Base-by-base conservation (phyloP, 2,113 vertebrate genomes). In the Platichthys stellatus region DNA sequence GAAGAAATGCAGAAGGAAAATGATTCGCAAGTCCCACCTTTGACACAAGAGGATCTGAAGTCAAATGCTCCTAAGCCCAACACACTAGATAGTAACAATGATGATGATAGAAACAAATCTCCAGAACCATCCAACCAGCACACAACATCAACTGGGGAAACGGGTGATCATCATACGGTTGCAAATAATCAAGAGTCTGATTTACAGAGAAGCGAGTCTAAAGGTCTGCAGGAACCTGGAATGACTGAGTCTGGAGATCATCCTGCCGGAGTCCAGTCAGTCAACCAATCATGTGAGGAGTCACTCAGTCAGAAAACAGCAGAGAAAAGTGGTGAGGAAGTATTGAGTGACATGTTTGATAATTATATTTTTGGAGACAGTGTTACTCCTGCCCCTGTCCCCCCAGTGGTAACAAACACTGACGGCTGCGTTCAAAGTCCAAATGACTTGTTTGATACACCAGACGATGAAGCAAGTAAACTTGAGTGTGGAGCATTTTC, bases 1-100 rank as follows among this genome's bases (percentile, higher is more conserved):
- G 51, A 72, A 38, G 78, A 83, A 18, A 51, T 64, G 9, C 49
- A 69, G 62, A 71, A 43, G n/a, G 17, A 65, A 13, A 28, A 13
- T 0, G 8, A 64, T 24, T 6, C 8, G 68, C 15, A 82, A 67
- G 76, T 51, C 9, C 23, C 57, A 60, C 2, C 20, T 66, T 35
- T 75, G 35, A 74, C 78, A 47, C 49, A 78, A 73, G 67, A 62
- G 1, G 3, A 45, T 13, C 20, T 23, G 5, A 28, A 21, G 8
- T 43, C 26, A 51, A 5, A 67, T 18, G 40, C 57, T 54, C 0
- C 35, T 0, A 53, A 86, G 13, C 5, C 56, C 13, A 67, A 31
- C 24, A 45, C 24, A 21, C 20, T 14, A 0, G 69, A 80, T 1
- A 73, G 14, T 38, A 40, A 51, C 49, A 21, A 28, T 47, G 40